Percentiles rank a stretch among this genome's conserved stretches.
phyloP scores from a whole-genome alignment of 2,888 invertebrate genomes.

The Geotrupes spiniger region DNA sequence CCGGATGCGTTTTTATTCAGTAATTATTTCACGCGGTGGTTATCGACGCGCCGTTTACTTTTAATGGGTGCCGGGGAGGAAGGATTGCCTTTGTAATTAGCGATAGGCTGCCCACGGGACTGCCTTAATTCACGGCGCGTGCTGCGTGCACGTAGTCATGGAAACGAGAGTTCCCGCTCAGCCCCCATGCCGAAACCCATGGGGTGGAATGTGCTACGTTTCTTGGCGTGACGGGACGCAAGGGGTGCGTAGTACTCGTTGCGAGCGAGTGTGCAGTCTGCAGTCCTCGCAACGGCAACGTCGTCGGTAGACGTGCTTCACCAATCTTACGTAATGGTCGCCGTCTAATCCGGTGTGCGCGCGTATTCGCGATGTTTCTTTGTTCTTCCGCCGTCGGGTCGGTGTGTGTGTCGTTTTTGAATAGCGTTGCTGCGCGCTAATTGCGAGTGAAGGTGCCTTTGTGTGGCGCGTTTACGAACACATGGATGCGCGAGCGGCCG shows the following conservation, averaged over 20 bases:
- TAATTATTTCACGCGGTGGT: background rate
- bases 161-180: conserved; percentile 25
- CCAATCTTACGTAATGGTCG: conserved; percentile 35
- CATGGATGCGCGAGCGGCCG: conserved; percentile 50
- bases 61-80: background rate
- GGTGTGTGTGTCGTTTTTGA: conserved; percentile 14
- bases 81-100: conserved; percentile 7
- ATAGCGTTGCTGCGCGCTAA: background rate
- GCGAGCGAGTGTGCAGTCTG: conserved; percentile 36
- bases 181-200: conserved; percentile 23
- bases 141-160: conserved; percentile 21
- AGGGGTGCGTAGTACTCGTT: conserved; percentile 27
- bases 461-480: conserved; percentile 41
- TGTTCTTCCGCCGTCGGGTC: conserved; percentile 7
- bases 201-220: conserved; percentile 25
- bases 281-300: conserved; percentile 37
- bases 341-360: conserved; percentile 10
- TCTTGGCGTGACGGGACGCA: conserved; percentile 20
- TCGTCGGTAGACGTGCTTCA: conserved; percentile 38
- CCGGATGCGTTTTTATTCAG: background rate
- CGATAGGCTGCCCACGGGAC: conserved; percentile 16
- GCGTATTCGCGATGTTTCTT: conserved; percentile 6
- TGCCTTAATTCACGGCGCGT: conserved; percentile 23
- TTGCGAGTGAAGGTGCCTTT: conserved; percentile 35
- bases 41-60: background rate